These are phyloP conservation scores for Metopolophium dirhodum DNA, from an alignment of 1,140 invertebrate genomes.

Conservation along the genomic window DNA sequence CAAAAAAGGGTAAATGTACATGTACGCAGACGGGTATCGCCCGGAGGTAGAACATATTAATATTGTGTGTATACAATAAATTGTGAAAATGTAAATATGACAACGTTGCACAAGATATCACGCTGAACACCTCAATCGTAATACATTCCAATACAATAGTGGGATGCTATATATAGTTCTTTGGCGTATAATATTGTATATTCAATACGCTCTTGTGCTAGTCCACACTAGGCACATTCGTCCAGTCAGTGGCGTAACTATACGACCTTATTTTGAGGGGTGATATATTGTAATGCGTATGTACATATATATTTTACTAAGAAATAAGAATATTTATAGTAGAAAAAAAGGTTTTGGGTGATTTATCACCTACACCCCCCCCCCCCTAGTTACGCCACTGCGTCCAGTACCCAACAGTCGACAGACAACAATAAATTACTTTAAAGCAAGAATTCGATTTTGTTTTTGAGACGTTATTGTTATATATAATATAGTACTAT, in stretches of 20 bases:
- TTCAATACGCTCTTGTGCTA: neutral
- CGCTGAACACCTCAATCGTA: neutral
- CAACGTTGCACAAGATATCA: neutral
- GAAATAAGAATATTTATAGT: too few species aligned
- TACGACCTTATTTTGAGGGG: too few species aligned
- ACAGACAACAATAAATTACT: neutral
- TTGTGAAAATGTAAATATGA: neutral
- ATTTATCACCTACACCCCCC: too few species aligned
- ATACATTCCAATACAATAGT: slow-evolving; percentile 2
- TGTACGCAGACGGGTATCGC: too few species aligned
- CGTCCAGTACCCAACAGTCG: too few species aligned
- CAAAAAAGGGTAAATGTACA: too few species aligned
- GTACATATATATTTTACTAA: too few species aligned
- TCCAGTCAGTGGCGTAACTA: too few species aligned
- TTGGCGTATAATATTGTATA: neutral
- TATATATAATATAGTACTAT: too few species aligned
- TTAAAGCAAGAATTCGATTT: neutral
- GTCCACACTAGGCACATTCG: neutral
- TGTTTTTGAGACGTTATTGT: neutral
- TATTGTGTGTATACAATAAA: neutral
- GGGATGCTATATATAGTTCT: neutral
- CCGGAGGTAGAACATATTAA: neutral
- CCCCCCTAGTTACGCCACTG: too few species aligned
- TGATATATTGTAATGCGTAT: too few species aligned
- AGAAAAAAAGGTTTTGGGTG: too few species aligned